A percentile compares a stretch with the other conserved stretches of the same genome.
phyloP scores from a whole-genome alignment of 2,113 vertebrate species.

The Nothocercus julius region DNA sequence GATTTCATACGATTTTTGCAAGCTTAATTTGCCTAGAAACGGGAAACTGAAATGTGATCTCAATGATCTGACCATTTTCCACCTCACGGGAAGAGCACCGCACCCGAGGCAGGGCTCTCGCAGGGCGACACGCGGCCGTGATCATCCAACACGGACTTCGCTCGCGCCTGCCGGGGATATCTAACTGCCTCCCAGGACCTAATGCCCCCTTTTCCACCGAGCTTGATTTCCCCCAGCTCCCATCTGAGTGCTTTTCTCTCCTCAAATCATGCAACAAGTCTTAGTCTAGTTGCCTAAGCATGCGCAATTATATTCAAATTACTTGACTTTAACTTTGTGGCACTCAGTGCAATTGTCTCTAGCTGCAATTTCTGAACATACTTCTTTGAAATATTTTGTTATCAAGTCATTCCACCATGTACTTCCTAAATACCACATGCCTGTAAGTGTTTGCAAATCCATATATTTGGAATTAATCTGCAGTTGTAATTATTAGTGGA shows the following conservation, averaged over 20 bases:
- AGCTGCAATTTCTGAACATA: slow-evolving; percentile 18
- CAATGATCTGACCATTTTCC: not conserved
- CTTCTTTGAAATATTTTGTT: slow-evolving; percentile 16
- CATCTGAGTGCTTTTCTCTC: not conserved
- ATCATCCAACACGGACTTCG: not conserved
- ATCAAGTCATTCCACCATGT: not conserved
- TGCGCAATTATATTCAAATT: slow-evolving; percentile 37
- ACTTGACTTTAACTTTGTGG: not conserved
- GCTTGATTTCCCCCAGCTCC: not conserved
- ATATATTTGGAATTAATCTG: slow-evolving; percentile 55
- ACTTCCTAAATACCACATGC: slow-evolving; percentile 29
- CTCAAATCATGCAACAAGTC: not conserved
- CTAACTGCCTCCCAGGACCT: not conserved
- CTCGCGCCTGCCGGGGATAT: not conserved
- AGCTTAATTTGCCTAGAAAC: not conserved
- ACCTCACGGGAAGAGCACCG: not conserved
- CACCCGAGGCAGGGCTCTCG: not conserved
- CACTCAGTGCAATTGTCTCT: not conserved
- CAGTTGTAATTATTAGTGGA: slow-evolving; percentile 66
- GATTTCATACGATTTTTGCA: not conserved
- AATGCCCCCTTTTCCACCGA: not conserved
- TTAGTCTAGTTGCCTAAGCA: not conserved
- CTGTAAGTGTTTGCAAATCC: slow-evolving; percentile 16
- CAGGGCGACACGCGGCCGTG: not conserved
- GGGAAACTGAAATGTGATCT: not conserved